Percentiles rank a stretch among this genome's conserved stretches.
Evolutionary conservation across 2,888 invertebrate genomes (phyloP).

Genomic region (Timandra comae): DNA sequence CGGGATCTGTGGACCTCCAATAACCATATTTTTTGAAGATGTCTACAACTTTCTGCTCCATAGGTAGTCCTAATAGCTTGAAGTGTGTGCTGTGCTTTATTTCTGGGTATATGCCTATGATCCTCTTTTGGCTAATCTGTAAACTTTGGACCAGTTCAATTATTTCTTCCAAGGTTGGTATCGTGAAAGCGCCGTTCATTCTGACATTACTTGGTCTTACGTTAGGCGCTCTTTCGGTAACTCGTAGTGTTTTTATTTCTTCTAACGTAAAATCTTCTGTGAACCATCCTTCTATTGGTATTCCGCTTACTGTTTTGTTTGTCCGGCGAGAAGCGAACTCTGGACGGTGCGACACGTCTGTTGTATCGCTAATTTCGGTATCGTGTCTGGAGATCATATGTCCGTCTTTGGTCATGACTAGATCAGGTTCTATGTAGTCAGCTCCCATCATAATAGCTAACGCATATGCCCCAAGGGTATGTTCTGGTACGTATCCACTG

Average conservation of each 20-base stretch:
- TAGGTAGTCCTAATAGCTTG: conserved; percentile 41
- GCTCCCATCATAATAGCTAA: conserved; percentile 59
- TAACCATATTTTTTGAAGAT: conserved; percentile 53
- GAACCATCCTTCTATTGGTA: conserved; percentile 48
- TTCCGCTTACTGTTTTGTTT: conserved; percentile 45
- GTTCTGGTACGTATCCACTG: conserved; percentile 64
- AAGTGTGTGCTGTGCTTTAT: conserved; percentile 58
- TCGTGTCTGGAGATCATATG: conserved; percentile 54
- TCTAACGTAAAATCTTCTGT: conserved; percentile 59
- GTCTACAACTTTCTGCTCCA: conserved; percentile 50
- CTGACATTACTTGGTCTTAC: conserved; percentile 54
- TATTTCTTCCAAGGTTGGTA: conserved; percentile 60
- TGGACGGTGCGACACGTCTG: conserved; percentile 43
- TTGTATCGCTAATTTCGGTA: conserved; percentile 49
- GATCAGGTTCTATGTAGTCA: conserved; percentile 62
- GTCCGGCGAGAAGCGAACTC: conserved; percentile 45
- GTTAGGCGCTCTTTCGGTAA: conserved; percentile 47
- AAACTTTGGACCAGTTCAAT: conserved; percentile 54
- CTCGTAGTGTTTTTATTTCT: conserved; percentile 54
- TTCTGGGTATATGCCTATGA: conserved; percentile 64
- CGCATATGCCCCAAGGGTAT: conserved; percentile 60
- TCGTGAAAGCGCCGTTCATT: conserved; percentile 45
- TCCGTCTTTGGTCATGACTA: conserved; percentile 61
- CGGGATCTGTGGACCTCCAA: conserved; percentile 36
- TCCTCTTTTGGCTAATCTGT: conserved; percentile 45